These are phyloP conservation scores for Oncorhynchus keta DNA, from an alignment of 2,113 vertebrate genomes.

Conservation along the genomic window DNA sequence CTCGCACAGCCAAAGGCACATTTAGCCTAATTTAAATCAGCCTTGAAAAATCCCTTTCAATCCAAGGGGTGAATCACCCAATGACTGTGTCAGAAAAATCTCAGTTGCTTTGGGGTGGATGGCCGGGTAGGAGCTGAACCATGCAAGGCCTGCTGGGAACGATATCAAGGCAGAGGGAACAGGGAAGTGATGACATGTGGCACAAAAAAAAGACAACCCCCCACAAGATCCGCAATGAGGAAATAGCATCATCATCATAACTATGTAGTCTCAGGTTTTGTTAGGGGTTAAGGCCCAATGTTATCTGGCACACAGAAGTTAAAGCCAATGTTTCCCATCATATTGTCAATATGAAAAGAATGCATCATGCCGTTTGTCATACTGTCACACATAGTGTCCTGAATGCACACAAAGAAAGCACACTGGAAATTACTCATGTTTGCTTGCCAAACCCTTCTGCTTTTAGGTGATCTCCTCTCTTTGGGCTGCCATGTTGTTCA, in stretches of 20 bases:
- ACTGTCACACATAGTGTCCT: background rate
- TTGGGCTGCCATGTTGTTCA: background rate
- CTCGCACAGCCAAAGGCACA: too few species aligned
- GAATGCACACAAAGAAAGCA: background rate
- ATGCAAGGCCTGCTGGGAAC: too few species aligned
- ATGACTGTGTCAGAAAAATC: too few species aligned
- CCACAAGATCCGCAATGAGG: slow-evolving; percentile 14
- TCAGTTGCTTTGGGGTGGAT: too few species aligned
- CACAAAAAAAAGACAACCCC: background rate
- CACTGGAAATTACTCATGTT: background rate
- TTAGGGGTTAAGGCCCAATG: background rate
- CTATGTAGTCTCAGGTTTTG: background rate
- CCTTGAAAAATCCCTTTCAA: too few species aligned
- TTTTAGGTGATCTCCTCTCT: background rate
- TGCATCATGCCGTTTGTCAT: too few species aligned
- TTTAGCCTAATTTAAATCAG: too few species aligned
- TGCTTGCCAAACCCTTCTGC: slow-evolving; percentile 28
- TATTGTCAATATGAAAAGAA: background rate
- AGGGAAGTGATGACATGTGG: too few species aligned
- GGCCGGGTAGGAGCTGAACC: too few species aligned
- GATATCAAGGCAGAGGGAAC: too few species aligned
- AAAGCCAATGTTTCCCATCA: background rate
- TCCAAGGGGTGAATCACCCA: too few species aligned
- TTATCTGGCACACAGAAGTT: slow-evolving; percentile 20
- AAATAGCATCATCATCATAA: slow-evolving; percentile 3